Conservation (phyloP, 2,888 invertebrate species). For the Endomychus coccineus region DNA sequence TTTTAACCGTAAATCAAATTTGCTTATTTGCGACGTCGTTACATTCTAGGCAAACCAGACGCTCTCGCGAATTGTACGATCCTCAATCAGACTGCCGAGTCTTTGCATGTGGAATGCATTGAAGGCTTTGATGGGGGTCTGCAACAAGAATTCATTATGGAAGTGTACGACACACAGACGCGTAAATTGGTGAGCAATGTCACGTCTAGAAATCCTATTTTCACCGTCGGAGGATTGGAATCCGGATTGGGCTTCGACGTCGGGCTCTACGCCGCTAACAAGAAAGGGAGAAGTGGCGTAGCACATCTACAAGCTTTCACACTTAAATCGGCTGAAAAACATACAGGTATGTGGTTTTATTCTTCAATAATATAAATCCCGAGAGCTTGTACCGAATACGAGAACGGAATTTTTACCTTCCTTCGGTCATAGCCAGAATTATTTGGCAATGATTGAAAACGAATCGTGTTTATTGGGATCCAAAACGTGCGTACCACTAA, state of each 20-base stretch:
- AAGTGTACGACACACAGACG: constrained; percentile 53
- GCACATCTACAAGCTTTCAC: constrained; percentile 62
- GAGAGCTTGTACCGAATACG: too few species aligned
- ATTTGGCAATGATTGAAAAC: too few species aligned
- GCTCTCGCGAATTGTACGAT: constrained; percentile 65
- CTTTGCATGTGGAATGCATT: constrained; percentile 63
- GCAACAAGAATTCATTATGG: constrained; percentile 65
- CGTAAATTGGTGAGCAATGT: constrained; percentile 51
- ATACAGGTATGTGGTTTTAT: too few species aligned
- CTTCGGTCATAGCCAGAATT: too few species aligned
- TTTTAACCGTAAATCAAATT: too few species aligned
- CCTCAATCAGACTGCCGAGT: constrained; percentile 64
- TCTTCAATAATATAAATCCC: too few species aligned
- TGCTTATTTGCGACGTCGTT: too few species aligned
- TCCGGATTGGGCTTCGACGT: constrained; percentile 64
- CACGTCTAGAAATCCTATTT: constrained; percentile 53
- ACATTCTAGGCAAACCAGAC: constrained; percentile 65
- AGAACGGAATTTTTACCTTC: too few species aligned
- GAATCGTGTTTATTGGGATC: too few species aligned
- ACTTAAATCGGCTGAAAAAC: constrained; percentile 64
- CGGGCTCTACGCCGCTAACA: constrained; percentile 61
- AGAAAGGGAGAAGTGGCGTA: constrained; percentile 62
- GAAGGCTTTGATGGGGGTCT: constrained; percentile 73
- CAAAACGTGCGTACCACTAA: too few species aligned
- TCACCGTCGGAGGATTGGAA: constrained; percentile 58